These are phyloP conservation scores for Fratercula arctica DNA, from an alignment of 2,797 vertebrate genomes.

Conservation along the genomic window DNA sequence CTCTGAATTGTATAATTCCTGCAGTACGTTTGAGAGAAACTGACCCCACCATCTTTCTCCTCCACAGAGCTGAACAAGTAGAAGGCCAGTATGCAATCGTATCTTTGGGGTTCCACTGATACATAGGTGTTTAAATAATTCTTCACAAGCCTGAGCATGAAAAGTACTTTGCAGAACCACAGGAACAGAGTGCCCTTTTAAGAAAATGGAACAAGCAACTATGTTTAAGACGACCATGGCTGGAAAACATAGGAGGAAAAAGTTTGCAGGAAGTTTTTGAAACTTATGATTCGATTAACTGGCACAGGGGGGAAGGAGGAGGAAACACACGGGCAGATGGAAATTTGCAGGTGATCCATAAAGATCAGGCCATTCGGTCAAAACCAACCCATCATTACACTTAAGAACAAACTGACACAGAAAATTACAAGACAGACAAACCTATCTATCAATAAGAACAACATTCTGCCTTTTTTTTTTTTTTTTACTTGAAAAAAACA, in stretches of 20 bases:
- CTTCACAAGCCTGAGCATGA: constrained; percentile 96
- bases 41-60: constrained; percentile 98
- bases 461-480: background rate
- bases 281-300: background rate
- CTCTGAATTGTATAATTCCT: constrained; percentile 98
- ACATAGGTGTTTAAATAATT: constrained; percentile 97
- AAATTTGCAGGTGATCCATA: background rate
- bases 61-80: constrained; percentile 96
- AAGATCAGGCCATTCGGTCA: background rate
- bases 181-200: constrained; percentile 92
- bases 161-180: constrained; percentile 95
- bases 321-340: background rate
- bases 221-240: background rate
- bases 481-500: background rate
- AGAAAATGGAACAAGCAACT: constrained; percentile 1
- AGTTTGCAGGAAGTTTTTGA: background rate
- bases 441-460: background rate
- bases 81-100: constrained; percentile 91
- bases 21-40: constrained; percentile 97
- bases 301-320: background rate
- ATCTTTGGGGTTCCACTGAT: constrained; percentile 99
- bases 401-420: background rate
- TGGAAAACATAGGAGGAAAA: background rate
- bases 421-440: background rate
- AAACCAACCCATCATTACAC: background rate